Evolutionary conservation across 2,888 invertebrate species (phyloP), one percentile per base, ranked within the genome.

Genomic region (Chrysina gloriosa): DNA sequence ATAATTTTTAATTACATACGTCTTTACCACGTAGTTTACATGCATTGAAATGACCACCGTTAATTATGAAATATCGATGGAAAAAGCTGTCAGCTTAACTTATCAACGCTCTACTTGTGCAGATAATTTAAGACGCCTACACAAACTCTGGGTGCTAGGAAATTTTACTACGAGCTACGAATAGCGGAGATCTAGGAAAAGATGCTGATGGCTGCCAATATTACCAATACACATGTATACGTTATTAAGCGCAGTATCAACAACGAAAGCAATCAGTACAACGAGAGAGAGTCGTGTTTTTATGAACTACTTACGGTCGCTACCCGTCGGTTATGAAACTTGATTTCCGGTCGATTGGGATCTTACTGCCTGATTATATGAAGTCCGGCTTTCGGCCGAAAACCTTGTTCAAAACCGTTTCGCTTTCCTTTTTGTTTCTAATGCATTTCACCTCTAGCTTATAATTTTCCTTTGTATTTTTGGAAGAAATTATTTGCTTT

Each of bases 31-130:
- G 11, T n/a, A 36, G n/a, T 36, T 36, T 11, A 1, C 11, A 4
- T 11, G 4, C 11, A 4, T 14, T 25, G 25, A 14, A 48, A 48
- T 25, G 25, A 4, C 25, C 48, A 25, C 11, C 23, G 25, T 48
- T 64, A 50, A 64, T 64, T 52, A 50, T 39, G 42, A 61, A 61
- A 42, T 61, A 36, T 42, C 9, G 19, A 21, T 21, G 52, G 50
- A 36, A 50, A 64, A 23, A 64, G 64, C 64, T 50, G 64, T 64
- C 64, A 64, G 50, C 64, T 64, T 50, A 36, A 34, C 64, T 48
- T 64, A 36, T 64, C 50, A 31, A 50, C 50, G 64, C 50, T 64
- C 64, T 36, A 50, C 23, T 64, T 64, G 48, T 27, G 48, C 48
- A 27, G 48, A 48, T 48, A 48, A 48, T 48, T 48, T 48, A 48